A percentile compares a stretch with the other conserved stretches of the same genome.
Evolutionary conservation across 2,797 vertebrate species (phyloP).

Genomic region (Helostoma temminkii): DNA sequence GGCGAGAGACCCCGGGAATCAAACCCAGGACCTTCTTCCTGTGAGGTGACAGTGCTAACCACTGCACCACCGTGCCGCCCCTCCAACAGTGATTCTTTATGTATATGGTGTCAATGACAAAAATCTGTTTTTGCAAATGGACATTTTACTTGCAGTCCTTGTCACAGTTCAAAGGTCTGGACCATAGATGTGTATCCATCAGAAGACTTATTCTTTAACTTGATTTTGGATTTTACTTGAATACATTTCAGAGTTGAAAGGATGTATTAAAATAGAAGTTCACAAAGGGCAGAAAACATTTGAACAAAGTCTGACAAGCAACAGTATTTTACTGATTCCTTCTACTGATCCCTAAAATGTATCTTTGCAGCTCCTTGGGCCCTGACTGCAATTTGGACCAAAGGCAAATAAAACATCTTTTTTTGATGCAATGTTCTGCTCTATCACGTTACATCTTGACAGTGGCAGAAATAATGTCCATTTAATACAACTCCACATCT

Average conservation of each 20-base stretch:
- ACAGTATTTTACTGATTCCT: no score
- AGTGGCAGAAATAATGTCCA: not conserved
- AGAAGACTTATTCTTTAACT: conserved; percentile 1
- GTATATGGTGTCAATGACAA: no score
- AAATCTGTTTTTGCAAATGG: no score
- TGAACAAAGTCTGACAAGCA: not conserved
- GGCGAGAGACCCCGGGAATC: no score
- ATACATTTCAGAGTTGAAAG: not conserved
- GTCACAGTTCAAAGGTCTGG: not conserved
- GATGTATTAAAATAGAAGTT: not conserved
- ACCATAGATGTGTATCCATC: not conserved
- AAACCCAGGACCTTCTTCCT: no score
- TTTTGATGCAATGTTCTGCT: not conserved
- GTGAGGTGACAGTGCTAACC: no score
- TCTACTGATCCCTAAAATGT: no score
- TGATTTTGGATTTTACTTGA: not conserved
- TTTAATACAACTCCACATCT: not conserved
- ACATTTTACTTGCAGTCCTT: not conserved
- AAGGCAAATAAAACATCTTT: not conserved
- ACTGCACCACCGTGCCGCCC: no score
- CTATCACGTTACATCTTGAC: not conserved
- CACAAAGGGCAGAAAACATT: not conserved
- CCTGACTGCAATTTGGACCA: not conserved
- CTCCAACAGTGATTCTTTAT: no score
- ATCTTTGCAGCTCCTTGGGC: no score